phyloP scores from a whole-genome alignment of 2,797 vertebrate genomes.

The Phrynocephalus guinanensis region DNA sequence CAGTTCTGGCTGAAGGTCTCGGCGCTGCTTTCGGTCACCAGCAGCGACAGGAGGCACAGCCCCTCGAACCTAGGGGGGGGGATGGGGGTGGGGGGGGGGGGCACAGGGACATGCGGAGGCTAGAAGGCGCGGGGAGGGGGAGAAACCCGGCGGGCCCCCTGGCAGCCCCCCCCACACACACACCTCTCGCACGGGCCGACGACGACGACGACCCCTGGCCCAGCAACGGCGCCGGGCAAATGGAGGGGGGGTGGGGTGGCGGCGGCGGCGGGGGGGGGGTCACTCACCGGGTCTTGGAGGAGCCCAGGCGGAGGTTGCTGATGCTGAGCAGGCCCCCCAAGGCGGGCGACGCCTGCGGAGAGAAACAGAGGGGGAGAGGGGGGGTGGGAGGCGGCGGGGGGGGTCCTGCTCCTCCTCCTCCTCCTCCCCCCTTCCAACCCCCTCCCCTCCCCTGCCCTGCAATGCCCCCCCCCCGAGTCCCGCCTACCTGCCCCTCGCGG shows the following conservation, averaged over 20 bases:
- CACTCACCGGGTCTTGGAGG: constrained; percentile 88
- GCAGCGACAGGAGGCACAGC: constrained; percentile 87
- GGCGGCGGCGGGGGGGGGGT: no score
- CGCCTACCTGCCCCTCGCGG: not conserved
- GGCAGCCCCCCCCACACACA: no score
- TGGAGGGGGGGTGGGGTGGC: no score
- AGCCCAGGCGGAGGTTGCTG: constrained; percentile 83
- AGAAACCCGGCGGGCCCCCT: not conserved
- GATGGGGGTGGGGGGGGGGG: not conserved
- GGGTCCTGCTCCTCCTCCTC: no score
- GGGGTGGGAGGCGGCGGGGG: not conserved
- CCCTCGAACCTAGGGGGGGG: constrained; percentile 84
- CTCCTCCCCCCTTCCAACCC: no score
- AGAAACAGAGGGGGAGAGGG: no score
- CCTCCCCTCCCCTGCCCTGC: not conserved
- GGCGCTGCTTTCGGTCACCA: constrained; percentile 89
- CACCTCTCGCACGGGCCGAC: no score
- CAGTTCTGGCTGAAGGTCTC: constrained; percentile 90
- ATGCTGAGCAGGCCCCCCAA: constrained; percentile 83
- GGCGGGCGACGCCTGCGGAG: constrained; percentile 78
- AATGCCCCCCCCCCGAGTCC: no score
- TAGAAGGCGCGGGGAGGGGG: not conserved
- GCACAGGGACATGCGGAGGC: not conserved
- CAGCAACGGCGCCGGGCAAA: no score
- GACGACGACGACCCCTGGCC: no score